A percentile compares a stretch with the other conserved stretches of the same genome.
Evolutionary conservation across 2,888 invertebrate species (phyloP).

Genomic region (Brachylomia viminalis): DNA sequence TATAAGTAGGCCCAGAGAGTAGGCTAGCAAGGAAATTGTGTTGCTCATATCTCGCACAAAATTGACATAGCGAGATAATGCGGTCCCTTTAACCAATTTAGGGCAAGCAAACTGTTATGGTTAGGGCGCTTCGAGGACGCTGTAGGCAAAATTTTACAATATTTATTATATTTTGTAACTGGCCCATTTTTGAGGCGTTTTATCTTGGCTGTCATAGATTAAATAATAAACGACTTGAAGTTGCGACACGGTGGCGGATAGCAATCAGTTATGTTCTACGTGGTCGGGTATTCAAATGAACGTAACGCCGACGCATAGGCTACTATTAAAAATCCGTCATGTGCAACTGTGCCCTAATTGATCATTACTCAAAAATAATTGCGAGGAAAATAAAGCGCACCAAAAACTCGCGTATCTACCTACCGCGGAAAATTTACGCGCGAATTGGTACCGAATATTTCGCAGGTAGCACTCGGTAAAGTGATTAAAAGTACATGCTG

Average conservation of each 20-base stretch:
- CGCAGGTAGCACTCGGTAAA: not conserved
- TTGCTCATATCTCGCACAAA: constrained; percentile 73
- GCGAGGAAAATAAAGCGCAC: constrained; percentile 44
- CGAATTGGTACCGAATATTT: constrained; percentile 2
- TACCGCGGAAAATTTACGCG: constrained; percentile 34
- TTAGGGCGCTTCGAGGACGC: constrained; percentile 81
- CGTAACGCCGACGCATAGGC: constrained; percentile 64
- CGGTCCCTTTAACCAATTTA: constrained; percentile 83
- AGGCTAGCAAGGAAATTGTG: constrained; percentile 60
- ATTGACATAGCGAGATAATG: constrained; percentile 85
- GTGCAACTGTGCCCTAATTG: constrained; percentile 59
- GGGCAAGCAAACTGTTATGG: constrained; percentile 86
- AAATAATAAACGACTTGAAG: constrained; percentile 75
- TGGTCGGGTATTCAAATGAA: constrained; percentile 73
- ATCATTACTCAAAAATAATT: constrained; percentile 59
- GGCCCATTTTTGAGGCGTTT: constrained; percentile 80
- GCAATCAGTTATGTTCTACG: constrained; percentile 72
- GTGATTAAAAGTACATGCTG: constrained; percentile 9
- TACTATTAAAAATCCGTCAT: constrained; percentile 63
- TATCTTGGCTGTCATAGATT: constrained; percentile 80
- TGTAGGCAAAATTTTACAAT: constrained; percentile 81
- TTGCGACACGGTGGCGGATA: constrained; percentile 74
- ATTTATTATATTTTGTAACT: constrained; percentile 89
- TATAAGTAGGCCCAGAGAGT: constrained; percentile 21
- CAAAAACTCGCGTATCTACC: constrained; percentile 28